Evolutionary conservation across 2,113 vertebrate species (phyloP).

Genomic region (Sturnira hondurensis): DNA sequence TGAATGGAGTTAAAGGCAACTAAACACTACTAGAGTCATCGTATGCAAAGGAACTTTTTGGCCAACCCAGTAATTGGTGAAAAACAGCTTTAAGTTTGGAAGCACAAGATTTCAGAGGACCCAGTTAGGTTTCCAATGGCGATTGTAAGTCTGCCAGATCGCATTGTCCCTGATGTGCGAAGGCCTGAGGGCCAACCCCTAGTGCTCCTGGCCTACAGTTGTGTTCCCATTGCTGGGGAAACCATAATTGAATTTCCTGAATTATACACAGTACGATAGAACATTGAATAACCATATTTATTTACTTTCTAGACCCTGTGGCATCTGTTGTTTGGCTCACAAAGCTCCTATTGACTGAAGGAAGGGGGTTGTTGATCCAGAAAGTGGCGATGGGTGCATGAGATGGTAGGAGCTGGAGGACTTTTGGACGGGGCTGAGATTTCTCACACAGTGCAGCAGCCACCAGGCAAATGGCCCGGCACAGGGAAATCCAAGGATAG

Average conservation of each 20-base stretch:
- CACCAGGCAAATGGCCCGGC: background rate
- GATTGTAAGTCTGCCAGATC: constrained; percentile 9
- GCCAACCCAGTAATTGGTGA: background rate
- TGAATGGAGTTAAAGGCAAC: too few relatives aligned
- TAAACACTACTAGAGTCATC: too few relatives aligned
- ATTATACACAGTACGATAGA: background rate
- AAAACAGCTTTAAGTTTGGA: background rate
- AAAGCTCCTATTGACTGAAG: constrained; percentile 57
- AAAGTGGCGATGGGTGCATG: background rate
- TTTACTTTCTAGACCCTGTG: constrained; percentile 34
- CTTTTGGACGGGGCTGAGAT: background rate
- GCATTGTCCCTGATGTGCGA: background rate
- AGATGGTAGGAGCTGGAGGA: background rate
- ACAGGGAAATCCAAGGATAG: background rate
- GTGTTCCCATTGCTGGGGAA: constrained; percentile 39
- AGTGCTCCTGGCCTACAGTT: background rate
- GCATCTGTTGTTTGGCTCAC: constrained; percentile 57
- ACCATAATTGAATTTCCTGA: constrained; percentile 66
- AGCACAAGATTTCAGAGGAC: background rate
- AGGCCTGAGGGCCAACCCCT: background rate
- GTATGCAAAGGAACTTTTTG: too few relatives aligned
- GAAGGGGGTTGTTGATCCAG: constrained; percentile 11
- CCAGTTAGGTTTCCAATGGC: background rate
- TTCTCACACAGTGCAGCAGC: background rate
- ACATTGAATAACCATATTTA: constrained; percentile 56